phyloP scores from a whole-genome alignment of 2,797 vertebrate species.

The Etheostoma nigrum region DNA sequence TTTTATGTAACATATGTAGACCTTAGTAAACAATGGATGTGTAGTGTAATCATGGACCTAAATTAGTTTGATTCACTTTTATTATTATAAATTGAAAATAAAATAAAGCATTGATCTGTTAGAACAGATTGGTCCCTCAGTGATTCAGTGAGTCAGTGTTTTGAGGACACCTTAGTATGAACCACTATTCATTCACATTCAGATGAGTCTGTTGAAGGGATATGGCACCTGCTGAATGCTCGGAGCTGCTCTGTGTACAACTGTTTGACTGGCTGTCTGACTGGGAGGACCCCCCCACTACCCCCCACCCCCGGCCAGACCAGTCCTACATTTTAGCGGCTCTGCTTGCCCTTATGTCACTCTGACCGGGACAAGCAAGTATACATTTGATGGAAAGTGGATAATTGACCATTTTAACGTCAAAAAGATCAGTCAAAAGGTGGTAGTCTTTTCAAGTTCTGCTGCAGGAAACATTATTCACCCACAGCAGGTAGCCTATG shows the following conservation, averaged over 20 bases:
- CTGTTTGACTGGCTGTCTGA: too few species aligned
- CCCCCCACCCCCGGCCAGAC: background rate
- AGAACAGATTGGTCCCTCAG: background rate
- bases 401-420: background rate
- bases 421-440: background rate
- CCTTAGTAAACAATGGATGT: background rate
- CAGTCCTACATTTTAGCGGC: background rate
- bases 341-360: background rate
- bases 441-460: background rate
- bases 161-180: background rate
- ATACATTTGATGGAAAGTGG: background rate
- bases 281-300: too few species aligned
- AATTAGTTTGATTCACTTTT: too few species aligned
- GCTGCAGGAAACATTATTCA: background rate
- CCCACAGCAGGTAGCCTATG: background rate
- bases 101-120: background rate
- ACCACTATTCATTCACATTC: background rate
- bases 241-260: background rate
- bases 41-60: background rate
- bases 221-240: background rate
- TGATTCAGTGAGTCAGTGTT: background rate
- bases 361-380: background rate
- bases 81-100: background rate
- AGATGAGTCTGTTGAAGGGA: background rate
- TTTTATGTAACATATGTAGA: background rate